A percentile compares a stretch with the other conserved stretches of the same genome.
phyloP scores from a whole-genome alignment of 2,888 invertebrate species.

The Ptychoptera contaminata region DNA sequence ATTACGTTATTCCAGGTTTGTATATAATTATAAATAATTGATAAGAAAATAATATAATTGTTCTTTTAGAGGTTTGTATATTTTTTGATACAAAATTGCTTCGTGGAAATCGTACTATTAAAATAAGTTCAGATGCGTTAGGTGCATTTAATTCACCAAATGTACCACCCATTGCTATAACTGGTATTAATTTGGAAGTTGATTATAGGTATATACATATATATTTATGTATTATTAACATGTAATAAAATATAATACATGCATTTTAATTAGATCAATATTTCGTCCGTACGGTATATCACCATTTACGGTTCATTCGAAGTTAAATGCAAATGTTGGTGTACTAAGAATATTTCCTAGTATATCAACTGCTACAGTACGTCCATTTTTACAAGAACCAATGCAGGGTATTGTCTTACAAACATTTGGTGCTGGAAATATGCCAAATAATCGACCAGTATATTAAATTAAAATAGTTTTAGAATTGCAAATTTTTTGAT shows the following conservation, averaged over 20 bases:
- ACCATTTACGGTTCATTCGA: slow-evolving; percentile 54
- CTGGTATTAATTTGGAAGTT: slow-evolving; percentile 61
- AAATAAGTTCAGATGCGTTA: slow-evolving; percentile 23
- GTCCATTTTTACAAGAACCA: slow-evolving; percentile 57
- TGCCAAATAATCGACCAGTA: slow-evolving; percentile 54
- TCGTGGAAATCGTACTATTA: slow-evolving; percentile 57
- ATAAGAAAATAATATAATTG: not conserved
- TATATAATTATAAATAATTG: not conserved
- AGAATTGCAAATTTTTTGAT: too few relatives aligned
- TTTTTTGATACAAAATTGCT: slow-evolving; percentile 78
- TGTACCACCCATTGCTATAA: slow-evolving; percentile 60
- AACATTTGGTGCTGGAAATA: slow-evolving; percentile 87
- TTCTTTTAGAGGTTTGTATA: slow-evolving; percentile 73
- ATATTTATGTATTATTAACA: not conserved
- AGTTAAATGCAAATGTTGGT: slow-evolving; percentile 71
- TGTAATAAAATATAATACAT: not conserved
- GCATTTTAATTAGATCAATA: slow-evolving; percentile 21
- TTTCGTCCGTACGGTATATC: slow-evolving; percentile 44
- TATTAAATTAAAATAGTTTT: too few relatives aligned
- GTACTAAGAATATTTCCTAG: slow-evolving; percentile 81
- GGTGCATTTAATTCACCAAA: slow-evolving; percentile 52
- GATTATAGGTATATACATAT: slow-evolving; percentile 19
- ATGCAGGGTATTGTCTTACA: slow-evolving; percentile 73
- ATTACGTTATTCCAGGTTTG: slow-evolving; percentile 55
- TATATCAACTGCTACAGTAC: slow-evolving; percentile 62